Base-by-base conservation (phyloP, 2,888 invertebrate species). In the Petrophora chlorosata region DNA sequence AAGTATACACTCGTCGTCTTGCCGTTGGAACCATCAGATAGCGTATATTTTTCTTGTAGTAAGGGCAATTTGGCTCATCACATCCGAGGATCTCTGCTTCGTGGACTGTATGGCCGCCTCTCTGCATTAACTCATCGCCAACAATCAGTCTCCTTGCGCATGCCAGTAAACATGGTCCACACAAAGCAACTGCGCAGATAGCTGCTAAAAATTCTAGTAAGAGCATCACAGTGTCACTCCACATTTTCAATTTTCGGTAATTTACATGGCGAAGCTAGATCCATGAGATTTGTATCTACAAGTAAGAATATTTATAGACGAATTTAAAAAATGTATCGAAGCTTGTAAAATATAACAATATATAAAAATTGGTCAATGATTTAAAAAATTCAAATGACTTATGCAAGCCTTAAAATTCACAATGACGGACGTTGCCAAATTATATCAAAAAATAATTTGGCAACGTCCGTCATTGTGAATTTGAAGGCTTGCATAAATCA, bases 1-100 rank as follows among this genome's bases (percentile, higher is more conserved):
- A 82, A 12, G 67, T 65, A 51, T 67, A 82, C 4, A 53, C 62
- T 15, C 82, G 69, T 59, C 83, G 70, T 51, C 70, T 76, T 2
- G 71, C 61, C 1, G 79, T 76, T 0, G 87, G 85, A n/a, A 88
- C 74, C 83, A 87, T 79, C 10, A 89, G 76, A 41, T 81, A 85
- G 22, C 71, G 70, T 5, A 80, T 53, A 51, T 87, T 89, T 56
- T 85, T 85, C 63, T 86, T 87, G 74, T 89, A 89, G 52, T 89
- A 89, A 0, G 89, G 89, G 36, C 89, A 89, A 5, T 80, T 76
- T 2, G 89, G 89, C 53, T 88, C 89, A 43, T 89, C 88, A 56
- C 89, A 89, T 12, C 89, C 89, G 7, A 79, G 54, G 1, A 87
- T 77, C 17, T 85, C 85, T 0, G 86, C 83, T 53, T 86, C 80